Conservation (phyloP, 2,113 vertebrate species). For the Condylura cristata region DNA sequence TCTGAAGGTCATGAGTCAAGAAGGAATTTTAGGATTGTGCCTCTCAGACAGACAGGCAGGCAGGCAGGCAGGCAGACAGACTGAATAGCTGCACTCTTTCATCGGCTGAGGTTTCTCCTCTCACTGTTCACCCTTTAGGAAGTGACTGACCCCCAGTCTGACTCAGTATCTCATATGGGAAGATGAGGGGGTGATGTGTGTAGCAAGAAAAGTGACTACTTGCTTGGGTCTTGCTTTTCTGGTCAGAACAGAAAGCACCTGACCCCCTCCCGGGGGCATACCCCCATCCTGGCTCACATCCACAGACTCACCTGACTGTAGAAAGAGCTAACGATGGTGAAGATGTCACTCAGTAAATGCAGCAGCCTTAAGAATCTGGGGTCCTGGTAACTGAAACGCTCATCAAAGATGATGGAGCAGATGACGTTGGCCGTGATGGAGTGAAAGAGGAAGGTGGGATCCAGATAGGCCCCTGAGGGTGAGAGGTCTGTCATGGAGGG, state of each 20-base stretch:
- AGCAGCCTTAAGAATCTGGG: constrained; percentile 35
- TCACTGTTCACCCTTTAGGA: neutral
- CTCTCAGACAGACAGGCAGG: neutral
- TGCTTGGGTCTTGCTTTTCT: neutral
- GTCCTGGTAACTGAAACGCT: constrained; percentile 62
- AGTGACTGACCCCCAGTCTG: neutral
- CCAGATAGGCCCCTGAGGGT: neutral
- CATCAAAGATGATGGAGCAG: constrained; percentile 61
- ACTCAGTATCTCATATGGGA: neutral
- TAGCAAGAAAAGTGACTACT: too few species aligned
- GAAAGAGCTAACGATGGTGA: neutral
- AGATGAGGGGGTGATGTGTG: neutral
- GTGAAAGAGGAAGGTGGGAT: constrained; percentile 42
- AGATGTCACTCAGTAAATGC: neutral
- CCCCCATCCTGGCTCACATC: neutral
- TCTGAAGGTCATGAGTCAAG: too few species aligned
- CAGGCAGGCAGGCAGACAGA: too few species aligned
- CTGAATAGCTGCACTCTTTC: too few species aligned
- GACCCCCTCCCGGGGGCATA: neutral
- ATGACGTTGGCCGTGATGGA: constrained; percentile 58
- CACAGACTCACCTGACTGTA: constrained; percentile 54
- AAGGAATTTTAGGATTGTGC: neutral
- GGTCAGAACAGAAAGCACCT: neutral
- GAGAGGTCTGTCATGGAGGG: neutral
- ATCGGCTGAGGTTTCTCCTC: neutral